Base-by-base conservation (phyloP, 2,797 vertebrate genomes). In the Darevskia mixta region DNA sequence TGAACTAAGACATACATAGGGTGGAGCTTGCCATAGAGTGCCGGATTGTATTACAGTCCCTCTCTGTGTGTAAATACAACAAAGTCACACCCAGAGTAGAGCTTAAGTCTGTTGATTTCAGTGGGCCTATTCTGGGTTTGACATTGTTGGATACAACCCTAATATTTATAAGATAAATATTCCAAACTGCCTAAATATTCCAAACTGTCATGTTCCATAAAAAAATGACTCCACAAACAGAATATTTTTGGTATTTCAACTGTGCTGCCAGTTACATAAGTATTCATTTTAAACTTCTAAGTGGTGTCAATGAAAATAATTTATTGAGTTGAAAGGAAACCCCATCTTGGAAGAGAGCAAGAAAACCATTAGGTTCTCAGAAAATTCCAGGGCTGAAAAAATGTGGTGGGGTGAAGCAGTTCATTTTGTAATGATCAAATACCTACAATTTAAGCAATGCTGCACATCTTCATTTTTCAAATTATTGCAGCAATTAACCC, bases 381-480 rank as follows among this genome's bases (percentile, higher is more conserved):
- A 55, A 87, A 89, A 91, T 86, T 93, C 87, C 83, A 89, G 1
- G 0, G 0, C 2, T 0, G 3, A 86, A 85, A 88, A 79, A 85
- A 87, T 87, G 85, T 55, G 71, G 79, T 43, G 41, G 38, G 45
- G 75, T 77, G 87, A 88, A 25, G 32, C 55, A 35, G 73, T 83
- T 92, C 29, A 41, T 95, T 95, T 92, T 91, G 88, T 91, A 86
- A 83, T 92, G 82, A 83, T 90, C 43, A n/a, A 78, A 92, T 95
- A 95, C 89, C 92, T 95, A 88, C 86, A 88, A 92, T 92, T 90
- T 79, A 88, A 92, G 87, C 92, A 90, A 95, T 90, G 94, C 86
- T 89, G 92, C 79, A 76, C 11, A 76, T 90, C 91, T 91, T 95
- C 92, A 93, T 96, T 95, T 95, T 95, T 92, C 29, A 49, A 95